Evolutionary conservation across 2,797 vertebrate species (phyloP), one percentile per base, ranked within the genome.

Genomic region (Buphagus erythrorhynchus): DNA sequence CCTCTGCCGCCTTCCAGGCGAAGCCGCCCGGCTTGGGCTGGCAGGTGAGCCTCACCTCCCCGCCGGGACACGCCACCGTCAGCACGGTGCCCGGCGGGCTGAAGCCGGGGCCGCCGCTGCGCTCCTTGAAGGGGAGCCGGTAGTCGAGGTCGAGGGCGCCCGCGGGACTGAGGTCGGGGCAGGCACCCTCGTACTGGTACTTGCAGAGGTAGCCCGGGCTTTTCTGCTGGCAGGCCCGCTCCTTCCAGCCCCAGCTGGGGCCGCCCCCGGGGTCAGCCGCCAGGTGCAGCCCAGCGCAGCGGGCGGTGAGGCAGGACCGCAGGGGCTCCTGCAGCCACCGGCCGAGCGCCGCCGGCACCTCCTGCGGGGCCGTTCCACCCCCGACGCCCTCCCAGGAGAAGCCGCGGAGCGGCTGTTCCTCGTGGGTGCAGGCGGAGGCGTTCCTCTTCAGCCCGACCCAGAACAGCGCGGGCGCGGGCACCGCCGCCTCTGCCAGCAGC

Each of bases 391-490:
- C 67, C 99, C 99, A 99, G 59, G 93, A 95, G 95, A 99, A 99
- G 11, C 99, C 99, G 42, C 96, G 97, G 22, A 99, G 97, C 0
- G 98, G 98, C 45, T 89, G 46, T 1, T 48, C 31, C 2, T 13
- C 13, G 11, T 81, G 16, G 21, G 98, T 97, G 54, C 99, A 99
- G 7, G 67, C 1, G 3, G 73, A 52, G 29, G 65, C 95, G 17
- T 54, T 14, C 68, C 96, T 98, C 72, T 80, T 97, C 69, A 99
- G 96, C 13, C 98, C 99, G 15, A 99, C 97, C 99, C 99, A 99
- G 73, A 98, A 97, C 2, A 67, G 18, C 91, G 48, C n/a, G 79
- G 90, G 73, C 4, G 51, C 63, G 1, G 97, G 72, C 10, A 62
- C 29, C 4, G 49, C 86, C 21, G 87, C 82, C 1, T 59, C 82